Evolutionary conservation across 2,113 vertebrate genomes (phyloP), one percentile per base, ranked within the genome.

Genomic region (Procavia capensis): DNA sequence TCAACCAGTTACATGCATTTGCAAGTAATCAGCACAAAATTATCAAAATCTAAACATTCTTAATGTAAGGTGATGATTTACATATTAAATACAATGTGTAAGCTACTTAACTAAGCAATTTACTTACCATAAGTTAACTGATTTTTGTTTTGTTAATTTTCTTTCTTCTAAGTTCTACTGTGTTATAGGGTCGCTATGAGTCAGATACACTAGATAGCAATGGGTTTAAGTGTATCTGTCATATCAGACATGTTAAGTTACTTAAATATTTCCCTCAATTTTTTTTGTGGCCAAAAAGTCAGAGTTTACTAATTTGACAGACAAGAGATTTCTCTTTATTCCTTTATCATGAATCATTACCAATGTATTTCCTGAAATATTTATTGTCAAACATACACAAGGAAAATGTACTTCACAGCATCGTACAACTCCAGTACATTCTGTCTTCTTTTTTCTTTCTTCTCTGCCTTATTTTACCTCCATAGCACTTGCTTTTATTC

Each of bases 161-260:
- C n/a, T 93, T 80, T 59, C 47, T 83, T 84, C 39, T 74, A 72
- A n/a, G n/a, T n/a, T n/a, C n/a, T n/a, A n/a, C n/a, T n/a, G n/a
- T n/a, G n/a, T n/a, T n/a, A n/a, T n/a, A n/a, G n/a, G n/a, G n/a
- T n/a, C n/a, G n/a, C n/a, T n/a, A n/a, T n/a, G n/a, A n/a, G n/a
- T n/a, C n/a, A n/a, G n/a, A n/a, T n/a, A n/a, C n/a, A n/a, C n/a
- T n/a, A n/a, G n/a, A n/a, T n/a, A n/a, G n/a, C n/a, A n/a, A n/a
- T n/a, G n/a, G n/a, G n/a, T n/a, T n/a, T n/a, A n/a, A 96, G 50
- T 50, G 17, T 80, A 88, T 87, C 80, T 90, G 70, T 66, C 14
- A 43, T 6, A 80, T 87, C 34, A n/a, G 34, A 95, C 75, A 17
- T 74, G 81, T 85, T n/a, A 83, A 41, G 78, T 74, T 36, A 59